Base-by-base conservation (phyloP, 2,797 vertebrate genomes). In the Pampus argenteus region DNA sequence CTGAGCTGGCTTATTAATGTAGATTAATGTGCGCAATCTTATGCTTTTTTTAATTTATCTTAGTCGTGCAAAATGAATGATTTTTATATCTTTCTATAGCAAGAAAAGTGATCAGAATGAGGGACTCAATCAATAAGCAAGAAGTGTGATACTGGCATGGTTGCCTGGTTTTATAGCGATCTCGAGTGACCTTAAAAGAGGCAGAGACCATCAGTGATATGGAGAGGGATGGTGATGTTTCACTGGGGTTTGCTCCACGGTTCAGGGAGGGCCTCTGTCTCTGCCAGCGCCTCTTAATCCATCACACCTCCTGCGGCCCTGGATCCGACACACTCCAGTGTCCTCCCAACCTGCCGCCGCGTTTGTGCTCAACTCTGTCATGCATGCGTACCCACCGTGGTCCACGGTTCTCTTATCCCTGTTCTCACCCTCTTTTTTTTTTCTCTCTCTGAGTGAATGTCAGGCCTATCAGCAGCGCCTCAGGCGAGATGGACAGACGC, bases 261-360 rank as follows among this genome's bases (percentile, higher is more conserved):
- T 90, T 89, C 83, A 84, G 66, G 40, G 78, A 82, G 83, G 78
- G 69, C 70, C 76, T 78, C 63, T 71, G 79, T 83, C 68, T 84
- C 58, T 51, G 72, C 72, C 57, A 44, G 69, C 51, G 61, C 60
- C 79, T 88, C 87, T 88, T 87, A 89, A 91, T 90, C 86, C 88
- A 92, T 91, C 88, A 89, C 79, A 80, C 82, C 84, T 87, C 71
- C 84, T 10, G 82, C 22, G 34, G 83, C 84, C 87, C 61, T 74
- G 83, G 71, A 79, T 83, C 76, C 34, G 81, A 90, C 79, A 85
- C 82, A 81, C 85, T 81, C 74, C 86, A 59, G 77, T 18, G 45
- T 82, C 59, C 54, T 40, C 56, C 71, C 64, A 8, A 26, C 77
- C 80, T 9, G 48, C 78, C 26, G 58, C 69, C 0, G 63, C 60